Evolutionary conservation across 1,140 invertebrate genomes (phyloP), one percentile per base, ranked within the genome.

Genomic region (Himalopsyche phryganea): DNA sequence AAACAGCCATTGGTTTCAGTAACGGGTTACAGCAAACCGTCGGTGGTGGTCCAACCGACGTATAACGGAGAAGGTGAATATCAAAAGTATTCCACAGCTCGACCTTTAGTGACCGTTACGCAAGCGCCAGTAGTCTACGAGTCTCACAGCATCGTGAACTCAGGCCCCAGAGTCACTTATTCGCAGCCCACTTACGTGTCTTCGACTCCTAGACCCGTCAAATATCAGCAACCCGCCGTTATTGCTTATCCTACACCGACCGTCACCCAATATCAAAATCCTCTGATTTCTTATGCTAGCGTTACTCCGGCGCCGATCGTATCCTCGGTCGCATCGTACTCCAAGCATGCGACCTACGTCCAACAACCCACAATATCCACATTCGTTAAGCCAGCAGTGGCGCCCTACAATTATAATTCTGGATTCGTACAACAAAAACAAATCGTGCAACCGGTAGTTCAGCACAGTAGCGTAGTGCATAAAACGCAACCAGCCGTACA

Each of bases 191-290:
- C 41, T 3, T 63, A 59, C 42, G 57, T 57, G 6, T 59, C 47
- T 20, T 64, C 62, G 1, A 64, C 62, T 40, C 61, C 61, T 6
- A 50, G 48, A 48, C 36, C 58, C 13, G 15, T 60, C n/a, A 60
- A 61, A 13, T 61, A 51, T 15, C 52, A 61, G 51, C 58, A 60
- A 19, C 19, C 45, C 33, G 13, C 57, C 4, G 13, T 52, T 5
- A 50, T 63, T 9, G 40, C 44, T 10, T 64, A 64, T 53, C 40
- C 60, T 47, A 47, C 38, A 41, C 45, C 73, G n/a, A 58, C 70
- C 28, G 69, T 74, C 13, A 67, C 72, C 36, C 49, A 69, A 33
- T 74, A 75, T 50, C 66, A 76, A 58, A 78, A 76, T 61, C 75
- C 75, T 10, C 58, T 76, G 7, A 35, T 75, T 6, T 69, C 71